These are phyloP conservation scores for Littorina saxatilis DNA, from an alignment of 1,140 invertebrate genomes.

Conservation along the genomic window DNA sequence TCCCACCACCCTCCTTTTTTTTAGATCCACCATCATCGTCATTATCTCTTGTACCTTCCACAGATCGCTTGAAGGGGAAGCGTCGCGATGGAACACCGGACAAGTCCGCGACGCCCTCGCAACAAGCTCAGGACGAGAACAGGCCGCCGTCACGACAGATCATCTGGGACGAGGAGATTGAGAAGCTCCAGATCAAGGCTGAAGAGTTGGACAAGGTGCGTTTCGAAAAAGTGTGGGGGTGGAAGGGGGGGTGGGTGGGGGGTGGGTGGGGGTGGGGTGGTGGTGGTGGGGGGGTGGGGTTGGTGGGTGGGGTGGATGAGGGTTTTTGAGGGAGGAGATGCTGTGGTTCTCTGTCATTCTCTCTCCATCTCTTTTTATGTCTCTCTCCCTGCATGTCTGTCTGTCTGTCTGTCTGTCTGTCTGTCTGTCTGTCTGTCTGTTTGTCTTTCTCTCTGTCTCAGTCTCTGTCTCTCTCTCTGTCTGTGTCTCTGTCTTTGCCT, in stretches of 20 bases:
- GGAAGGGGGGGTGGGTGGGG: not conserved
- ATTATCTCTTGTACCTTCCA: too few relatives aligned
- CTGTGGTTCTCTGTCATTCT: too few relatives aligned
- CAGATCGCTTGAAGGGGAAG: conserved; percentile 49
- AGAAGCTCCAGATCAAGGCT: conserved; percentile 69
- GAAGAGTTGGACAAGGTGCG: conserved; percentile 70
- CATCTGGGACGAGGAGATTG: conserved; percentile 73
- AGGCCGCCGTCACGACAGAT: conserved; percentile 58
- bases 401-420: not conserved
- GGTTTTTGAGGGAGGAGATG: not conserved
- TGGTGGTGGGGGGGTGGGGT: too few relatives aligned
- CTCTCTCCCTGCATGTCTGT: too few relatives aligned
- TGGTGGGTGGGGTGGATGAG: too few relatives aligned
- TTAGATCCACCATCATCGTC: too few relatives aligned
- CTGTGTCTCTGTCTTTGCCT: too few relatives aligned
- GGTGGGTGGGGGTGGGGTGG: not conserved
- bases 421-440: conserved; percentile 16
- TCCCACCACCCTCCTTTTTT: too few relatives aligned
- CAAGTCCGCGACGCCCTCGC: conserved; percentile 69
- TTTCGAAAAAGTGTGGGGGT: conserved; percentile 2
- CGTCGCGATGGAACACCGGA: conserved; percentile 70
- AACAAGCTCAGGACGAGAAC: conserved; percentile 63
- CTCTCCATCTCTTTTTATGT: too few relatives aligned
- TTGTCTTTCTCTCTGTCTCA: too few relatives aligned
- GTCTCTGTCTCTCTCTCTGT: too few relatives aligned